Percentiles rank a stretch among this genome's conserved stretches.
Conservation (phyloP, 2,797 vertebrate species). For the Liparis tanakae region DNA sequence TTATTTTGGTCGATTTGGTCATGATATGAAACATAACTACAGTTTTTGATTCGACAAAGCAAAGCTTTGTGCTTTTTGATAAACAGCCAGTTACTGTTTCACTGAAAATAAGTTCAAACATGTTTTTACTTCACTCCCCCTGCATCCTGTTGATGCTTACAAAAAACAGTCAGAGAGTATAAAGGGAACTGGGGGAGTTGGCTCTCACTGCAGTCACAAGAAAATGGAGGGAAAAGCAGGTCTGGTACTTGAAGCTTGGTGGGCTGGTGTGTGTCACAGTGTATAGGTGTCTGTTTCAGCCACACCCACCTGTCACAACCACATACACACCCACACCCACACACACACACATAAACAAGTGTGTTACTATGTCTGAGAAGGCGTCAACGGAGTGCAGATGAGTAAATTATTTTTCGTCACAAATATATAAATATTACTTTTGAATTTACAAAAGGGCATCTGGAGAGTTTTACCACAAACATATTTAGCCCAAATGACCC, state of each 20-base stretch:
- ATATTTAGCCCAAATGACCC: background rate
- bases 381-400: constrained; percentile 37
- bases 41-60: constrained; percentile 38
- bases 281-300: constrained; percentile 50
- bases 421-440: constrained; percentile 34
- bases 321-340: constrained; percentile 33
- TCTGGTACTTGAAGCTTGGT: constrained; percentile 26
- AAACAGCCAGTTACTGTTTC: constrained; percentile 19
- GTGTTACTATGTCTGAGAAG: constrained; percentile 3
- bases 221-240: constrained; percentile 35
- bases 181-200: constrained; percentile 43
- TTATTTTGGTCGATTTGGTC: constrained; percentile 17
- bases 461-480: background rate
- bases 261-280: constrained; percentile 37
- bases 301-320: constrained; percentile 70
- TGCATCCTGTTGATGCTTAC: constrained; percentile 39
- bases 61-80: constrained; percentile 17
- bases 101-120: constrained; percentile 38
- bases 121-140: constrained; percentile 32
- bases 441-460: constrained; percentile 3
- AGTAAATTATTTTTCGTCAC: constrained; percentile 4
- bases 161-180: constrained; percentile 17
- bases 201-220: constrained; percentile 6
- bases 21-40: constrained; percentile 2
- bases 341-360: constrained; percentile 1